Evolutionary conservation across 1,140 invertebrate genomes (phyloP).

Genomic region (Eueides isabella): DNA sequence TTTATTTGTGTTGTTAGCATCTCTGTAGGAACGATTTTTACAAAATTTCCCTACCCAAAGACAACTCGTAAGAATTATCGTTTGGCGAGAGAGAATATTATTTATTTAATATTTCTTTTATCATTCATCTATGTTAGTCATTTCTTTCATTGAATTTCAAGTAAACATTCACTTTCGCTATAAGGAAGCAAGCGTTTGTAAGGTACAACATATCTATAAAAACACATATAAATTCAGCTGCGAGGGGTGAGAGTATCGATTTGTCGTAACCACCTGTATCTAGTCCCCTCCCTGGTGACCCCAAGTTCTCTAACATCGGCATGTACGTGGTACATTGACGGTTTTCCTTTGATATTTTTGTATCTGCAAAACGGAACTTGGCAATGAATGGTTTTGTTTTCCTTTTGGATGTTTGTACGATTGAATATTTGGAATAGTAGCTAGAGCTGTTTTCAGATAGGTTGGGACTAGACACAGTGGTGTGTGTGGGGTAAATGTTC

Average conservation of each 20-base stretch:
- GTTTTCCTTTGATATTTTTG: neutral
- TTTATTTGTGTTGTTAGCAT: too few relatives aligned
- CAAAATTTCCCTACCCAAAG: too few relatives aligned
- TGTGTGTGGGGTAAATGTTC: neutral
- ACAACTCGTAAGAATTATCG: too few relatives aligned
- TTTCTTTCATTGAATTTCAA: neutral
- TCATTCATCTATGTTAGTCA: too few relatives aligned
- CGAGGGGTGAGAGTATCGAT: conserved; percentile 35
- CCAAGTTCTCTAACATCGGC: conserved; percentile 3
- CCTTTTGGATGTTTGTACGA: neutral
- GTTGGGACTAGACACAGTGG: neutral
- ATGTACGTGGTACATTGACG: conserved; percentile 16
- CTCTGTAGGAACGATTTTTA: too few relatives aligned
- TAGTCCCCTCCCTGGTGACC: conserved; percentile 15
- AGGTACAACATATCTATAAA: conserved; percentile 13
- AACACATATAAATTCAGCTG: conserved; percentile 11
- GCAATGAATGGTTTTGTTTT: conserved; percentile 1
- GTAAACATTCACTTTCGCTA: neutral
- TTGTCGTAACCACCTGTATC: conserved; percentile 46
- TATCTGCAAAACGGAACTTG: neutral
- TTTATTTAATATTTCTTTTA: too few relatives aligned
- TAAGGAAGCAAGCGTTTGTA: neutral
- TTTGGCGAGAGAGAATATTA: too few relatives aligned
- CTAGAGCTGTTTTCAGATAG: neutral
- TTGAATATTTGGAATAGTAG: neutral